Evolutionary conservation across 2,797 vertebrate species (phyloP).

Genomic region (Poliocrania exsul): DNA sequence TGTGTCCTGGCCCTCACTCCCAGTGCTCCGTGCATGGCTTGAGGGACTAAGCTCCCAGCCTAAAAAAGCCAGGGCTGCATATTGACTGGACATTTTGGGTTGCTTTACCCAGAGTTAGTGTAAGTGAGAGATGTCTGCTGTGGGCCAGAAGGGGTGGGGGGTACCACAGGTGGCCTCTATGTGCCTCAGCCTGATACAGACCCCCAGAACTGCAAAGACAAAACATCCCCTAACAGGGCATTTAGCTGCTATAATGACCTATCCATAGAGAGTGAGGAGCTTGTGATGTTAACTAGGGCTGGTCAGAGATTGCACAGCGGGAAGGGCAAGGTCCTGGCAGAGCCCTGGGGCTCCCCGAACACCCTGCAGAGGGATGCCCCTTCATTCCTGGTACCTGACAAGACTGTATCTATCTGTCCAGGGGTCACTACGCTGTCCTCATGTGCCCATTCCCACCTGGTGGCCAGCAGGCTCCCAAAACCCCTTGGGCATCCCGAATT

Average conservation of each 20-base stretch:
- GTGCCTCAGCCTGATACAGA: background rate
- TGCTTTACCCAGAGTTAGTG: background rate
- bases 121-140: fast-evolving
- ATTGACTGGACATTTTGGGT: background rate
- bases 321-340: background rate
- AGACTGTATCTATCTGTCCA: fast-evolving
- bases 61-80: fast-evolving
- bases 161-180: background rate
- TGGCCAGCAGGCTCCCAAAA: background rate
- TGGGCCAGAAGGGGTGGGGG: too few species aligned
- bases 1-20: background rate
- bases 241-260: background rate
- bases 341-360: background rate
- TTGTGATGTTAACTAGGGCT: background rate
- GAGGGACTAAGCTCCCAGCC: background rate
- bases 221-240: background rate
- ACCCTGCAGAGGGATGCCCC: fast-evolving
- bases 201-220: background rate
- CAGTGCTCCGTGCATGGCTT: fast-evolving
- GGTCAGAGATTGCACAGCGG: fast-evolving
- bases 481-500: background rate
- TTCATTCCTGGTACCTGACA: background rate
- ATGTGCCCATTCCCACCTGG: fast-evolving
- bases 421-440: background rate
- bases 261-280: background rate